Evolutionary conservation across 1,140 invertebrate genomes (phyloP).

Genomic region (Pseudobourletiella spinata): DNA sequence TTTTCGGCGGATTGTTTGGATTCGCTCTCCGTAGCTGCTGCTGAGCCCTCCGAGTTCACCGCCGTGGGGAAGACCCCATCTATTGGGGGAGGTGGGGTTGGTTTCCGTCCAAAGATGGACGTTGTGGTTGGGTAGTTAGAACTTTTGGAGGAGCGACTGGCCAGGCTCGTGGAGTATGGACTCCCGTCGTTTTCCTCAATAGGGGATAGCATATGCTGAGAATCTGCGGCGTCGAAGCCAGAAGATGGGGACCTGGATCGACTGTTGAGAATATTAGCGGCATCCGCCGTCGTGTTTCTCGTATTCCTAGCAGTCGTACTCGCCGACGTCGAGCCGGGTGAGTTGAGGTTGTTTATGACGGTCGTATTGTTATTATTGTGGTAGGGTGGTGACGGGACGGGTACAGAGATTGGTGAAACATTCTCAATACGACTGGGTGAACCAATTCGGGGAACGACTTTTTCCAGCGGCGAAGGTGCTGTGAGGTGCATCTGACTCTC

Average conservation of each 20-base stretch:
- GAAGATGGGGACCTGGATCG: constrained; percentile 13
- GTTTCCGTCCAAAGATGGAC: constrained; percentile 26
- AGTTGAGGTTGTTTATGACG: not conserved
- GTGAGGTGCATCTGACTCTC: constrained; percentile 58
- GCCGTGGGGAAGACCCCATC: constrained; percentile 12
- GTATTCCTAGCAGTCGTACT: not conserved
- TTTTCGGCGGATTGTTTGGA: not conserved
- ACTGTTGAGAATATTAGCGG: not conserved
- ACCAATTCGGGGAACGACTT: constrained; percentile 40
- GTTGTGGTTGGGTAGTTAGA: constrained; percentile 30
- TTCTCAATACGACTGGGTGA: constrained; percentile 49
- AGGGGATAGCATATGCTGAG: constrained; percentile 16
- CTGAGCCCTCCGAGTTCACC: not conserved
- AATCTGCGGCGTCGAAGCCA: constrained; percentile 4
- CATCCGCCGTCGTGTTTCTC: not conserved
- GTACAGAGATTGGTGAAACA: constrained; percentile 43
- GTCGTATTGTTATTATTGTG: not conserved
- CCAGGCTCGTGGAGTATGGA: constrained; percentile 33
- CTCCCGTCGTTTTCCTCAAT: constrained; percentile 31
- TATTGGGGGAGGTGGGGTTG: constrained; percentile 27
- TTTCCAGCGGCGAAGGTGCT: not conserved
- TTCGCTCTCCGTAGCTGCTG: not conserved
- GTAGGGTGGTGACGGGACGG: not conserved
- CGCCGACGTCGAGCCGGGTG: not conserved
- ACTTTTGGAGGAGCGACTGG: constrained; percentile 12